Base-by-base conservation (phyloP, 2,113 vertebrate species). In the Xiphophorus maculatus region DNA sequence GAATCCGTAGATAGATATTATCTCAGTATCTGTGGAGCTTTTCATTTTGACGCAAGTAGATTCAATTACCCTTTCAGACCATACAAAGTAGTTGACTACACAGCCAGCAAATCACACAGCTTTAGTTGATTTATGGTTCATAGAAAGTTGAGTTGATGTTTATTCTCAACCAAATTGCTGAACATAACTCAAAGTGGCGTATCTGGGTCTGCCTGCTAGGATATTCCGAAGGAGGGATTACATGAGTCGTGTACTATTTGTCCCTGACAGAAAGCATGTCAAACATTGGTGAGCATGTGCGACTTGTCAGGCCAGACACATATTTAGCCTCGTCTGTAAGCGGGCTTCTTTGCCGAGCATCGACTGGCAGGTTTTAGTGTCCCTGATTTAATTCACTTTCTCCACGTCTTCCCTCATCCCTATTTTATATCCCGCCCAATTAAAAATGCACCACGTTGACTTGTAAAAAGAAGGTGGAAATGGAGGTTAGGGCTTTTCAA, bases 361-460 rank as follows among this genome's bases (percentile, higher is more conserved):
- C 32, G 79, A 80, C 81, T 80, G 80, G 80, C 81, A 79, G 73
- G 29, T 84, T 87, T 74, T 66, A 85, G 73, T 72, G 76, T 81
- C 90, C 81, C 77, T 68, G 74, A 82, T 89, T 90, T 85, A 79
- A 81, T 84, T 88, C 73, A 65, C 74, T 89, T 79, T 83, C 79
- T 67, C n/a, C 48, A 77, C 77, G 79, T 89, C 88, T 91, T 77
- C 79, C 88, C 90, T 88, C 91, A 92, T 91, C 79, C 82, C 76
- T 91, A 88, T 93, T 92, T 93, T 84, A 91, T 92, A 80, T 66
- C 65, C 69, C 27, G 67, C 77, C 69, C 82, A 92, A 92, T 95
- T 93, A 94, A 93, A 93, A 91, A 93, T 92, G 87, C 86, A 93
- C 84, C 69, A 76, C 81, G 81, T 89, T 90, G 90, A 92, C 89